Conservation (phyloP, 2,888 invertebrate species). For the Micropterix aruncella region DNA sequence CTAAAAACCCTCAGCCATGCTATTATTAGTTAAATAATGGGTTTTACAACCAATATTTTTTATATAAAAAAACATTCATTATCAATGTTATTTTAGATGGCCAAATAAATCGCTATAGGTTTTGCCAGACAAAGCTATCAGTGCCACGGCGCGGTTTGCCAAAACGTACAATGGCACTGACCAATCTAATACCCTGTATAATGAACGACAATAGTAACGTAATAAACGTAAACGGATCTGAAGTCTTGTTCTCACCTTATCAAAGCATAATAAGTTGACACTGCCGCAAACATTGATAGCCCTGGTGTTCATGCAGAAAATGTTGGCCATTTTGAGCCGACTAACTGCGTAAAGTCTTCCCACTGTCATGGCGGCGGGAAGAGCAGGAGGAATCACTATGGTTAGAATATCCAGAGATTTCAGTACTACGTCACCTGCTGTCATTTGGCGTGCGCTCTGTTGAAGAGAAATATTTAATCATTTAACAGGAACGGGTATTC, state of each 20-base stretch:
- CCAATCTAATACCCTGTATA: too few species aligned
- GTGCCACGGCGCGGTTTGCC: too few species aligned
- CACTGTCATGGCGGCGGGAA: constrained; percentile 95
- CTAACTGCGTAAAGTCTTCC: constrained; percentile 84
- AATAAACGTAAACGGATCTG: neutral
- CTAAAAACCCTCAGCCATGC: too few species aligned
- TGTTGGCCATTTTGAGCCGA: constrained; percentile 59
- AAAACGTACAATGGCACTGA: too few species aligned
- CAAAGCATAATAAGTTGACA: constrained; percentile 80
- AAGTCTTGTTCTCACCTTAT: constrained; percentile 48
- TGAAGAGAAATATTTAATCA: too few species aligned
- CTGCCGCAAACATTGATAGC: constrained; percentile 90
- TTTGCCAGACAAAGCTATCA: too few species aligned
- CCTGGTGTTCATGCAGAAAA: constrained; percentile 86
- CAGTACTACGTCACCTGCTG: constrained; percentile 47
- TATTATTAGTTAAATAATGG: too few species aligned
- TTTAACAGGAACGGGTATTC: too few species aligned
- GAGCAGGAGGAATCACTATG: constrained; percentile 88
- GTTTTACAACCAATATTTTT: neutral
- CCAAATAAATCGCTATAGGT: too few species aligned
- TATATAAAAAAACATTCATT: too few species aligned
- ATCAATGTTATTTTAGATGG: too few species aligned
- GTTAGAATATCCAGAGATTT: constrained; percentile 87
- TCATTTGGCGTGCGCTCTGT: constrained; percentile 45
- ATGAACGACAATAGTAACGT: neutral